These are phyloP conservation scores for Podarcis lilfordi DNA, from an alignment of 2,797 vertebrate species.

Conservation along the genomic window DNA sequence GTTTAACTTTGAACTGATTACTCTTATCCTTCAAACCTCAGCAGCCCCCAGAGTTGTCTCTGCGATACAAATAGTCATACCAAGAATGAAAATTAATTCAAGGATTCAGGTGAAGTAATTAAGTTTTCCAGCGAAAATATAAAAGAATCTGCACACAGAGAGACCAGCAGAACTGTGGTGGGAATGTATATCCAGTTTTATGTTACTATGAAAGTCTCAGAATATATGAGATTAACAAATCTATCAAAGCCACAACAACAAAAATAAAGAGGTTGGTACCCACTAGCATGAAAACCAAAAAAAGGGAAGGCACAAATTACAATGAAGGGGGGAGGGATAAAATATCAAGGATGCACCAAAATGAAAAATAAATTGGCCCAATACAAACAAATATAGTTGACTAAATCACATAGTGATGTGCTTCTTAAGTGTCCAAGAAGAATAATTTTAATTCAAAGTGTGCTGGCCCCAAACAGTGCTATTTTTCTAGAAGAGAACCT, in stretches of 20 bases:
- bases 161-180: not conserved
- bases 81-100: slow-evolving; percentile 41
- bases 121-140: slow-evolving; percentile 59
- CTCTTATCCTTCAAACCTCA: slow-evolving; percentile 19
- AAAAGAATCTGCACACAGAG: slow-evolving; percentile 43
- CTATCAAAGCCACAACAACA: not conserved
- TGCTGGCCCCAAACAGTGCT: too few species aligned
- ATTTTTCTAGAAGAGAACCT: too few species aligned
- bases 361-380: not conserved
- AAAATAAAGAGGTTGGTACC: slow-evolving; percentile 1
- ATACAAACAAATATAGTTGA: not conserved
- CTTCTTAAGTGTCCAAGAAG: not conserved
- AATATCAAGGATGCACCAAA: not conserved
- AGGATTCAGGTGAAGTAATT: slow-evolving; percentile 38
- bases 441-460: not conserved
- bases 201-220: not conserved
- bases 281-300: not conserved
- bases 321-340: not conserved
- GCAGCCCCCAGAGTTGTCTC: not conserved
- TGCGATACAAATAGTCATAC: slow-evolving; percentile 25
- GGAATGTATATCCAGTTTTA: slow-evolving; percentile 29
- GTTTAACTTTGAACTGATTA: slow-evolving; percentile 15
- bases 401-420: not conserved
- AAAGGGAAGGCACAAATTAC: not conserved
- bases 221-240: not conserved